Percentiles rank a stretch among this genome's conserved stretches.
Evolutionary conservation across 1,140 invertebrate species (phyloP).

Genomic region (Cydia splendana): DNA sequence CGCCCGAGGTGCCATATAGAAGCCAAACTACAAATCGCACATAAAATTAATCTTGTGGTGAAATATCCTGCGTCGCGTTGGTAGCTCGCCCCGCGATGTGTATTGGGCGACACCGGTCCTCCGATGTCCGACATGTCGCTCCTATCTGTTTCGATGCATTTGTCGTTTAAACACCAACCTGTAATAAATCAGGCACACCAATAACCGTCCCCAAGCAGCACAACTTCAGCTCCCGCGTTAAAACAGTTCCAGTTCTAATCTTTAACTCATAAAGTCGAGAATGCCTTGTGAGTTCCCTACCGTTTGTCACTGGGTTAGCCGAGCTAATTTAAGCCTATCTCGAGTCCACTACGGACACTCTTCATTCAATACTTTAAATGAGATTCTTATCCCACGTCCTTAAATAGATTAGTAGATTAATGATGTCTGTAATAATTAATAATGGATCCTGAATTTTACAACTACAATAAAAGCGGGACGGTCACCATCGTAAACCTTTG

Average conservation of each 20-base stretch:
- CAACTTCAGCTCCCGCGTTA: constrained; percentile 36
- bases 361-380: constrained; percentile 80
- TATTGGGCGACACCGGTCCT: constrained; percentile 73
- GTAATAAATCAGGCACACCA: constrained; percentile 74
- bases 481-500: constrained; percentile 70
- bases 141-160: constrained; percentile 79
- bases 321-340: constrained; percentile 75
- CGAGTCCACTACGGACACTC: constrained; percentile 76
- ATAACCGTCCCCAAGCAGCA: constrained; percentile 37
- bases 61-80: constrained; percentile 56
- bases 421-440: constrained; percentile 80
- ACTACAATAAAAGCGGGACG: constrained; percentile 77
- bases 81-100: constrained; percentile 49
- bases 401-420: constrained; percentile 80
- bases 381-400: constrained; percentile 77
- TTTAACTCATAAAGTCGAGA: constrained; percentile 35
- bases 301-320: constrained; percentile 37
- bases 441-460: constrained; percentile 79
- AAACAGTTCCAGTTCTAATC: background rate
- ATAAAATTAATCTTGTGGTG: background rate
- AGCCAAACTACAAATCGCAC: background rate
- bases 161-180: constrained; percentile 80
- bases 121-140: constrained; percentile 77
- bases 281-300: constrained; percentile 29
- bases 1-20: background rate